A percentile compares a stretch with the other conserved stretches of the same genome.
phyloP scores from a whole-genome alignment of 2,113 vertebrate genomes.

The Columba janthina region DNA sequence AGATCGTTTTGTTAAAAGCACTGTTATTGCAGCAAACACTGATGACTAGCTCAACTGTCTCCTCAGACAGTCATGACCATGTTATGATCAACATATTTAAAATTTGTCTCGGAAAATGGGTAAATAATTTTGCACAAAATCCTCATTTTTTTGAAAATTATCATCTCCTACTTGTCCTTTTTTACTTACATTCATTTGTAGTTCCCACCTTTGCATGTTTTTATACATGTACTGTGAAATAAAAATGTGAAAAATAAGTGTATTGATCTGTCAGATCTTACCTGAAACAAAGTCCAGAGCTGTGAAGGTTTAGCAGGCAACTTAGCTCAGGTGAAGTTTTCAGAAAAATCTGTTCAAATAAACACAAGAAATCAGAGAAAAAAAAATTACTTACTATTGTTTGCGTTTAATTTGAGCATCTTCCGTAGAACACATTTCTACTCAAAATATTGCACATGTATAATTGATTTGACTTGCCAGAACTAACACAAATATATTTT shows the following conservation, averaged over 20 bases:
- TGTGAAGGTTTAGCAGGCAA: neutral
- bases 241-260: neutral
- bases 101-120: neutral
- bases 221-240: neutral
- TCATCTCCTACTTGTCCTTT: neutral
- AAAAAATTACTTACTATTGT: neutral
- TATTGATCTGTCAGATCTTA: neutral
- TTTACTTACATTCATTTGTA: neutral
- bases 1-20: neutral
- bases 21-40: neutral
- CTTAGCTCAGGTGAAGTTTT: neutral
- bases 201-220: neutral
- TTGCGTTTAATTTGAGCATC: neutral
- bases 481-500: slow-evolving; percentile 47
- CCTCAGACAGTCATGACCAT: neutral
- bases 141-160: neutral
- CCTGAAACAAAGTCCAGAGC: neutral
- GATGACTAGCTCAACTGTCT: neutral
- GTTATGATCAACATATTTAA: neutral
- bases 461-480: slow-evolving; percentile 15
- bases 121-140: neutral
- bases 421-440: neutral
- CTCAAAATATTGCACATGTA: neutral
- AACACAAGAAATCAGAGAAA: neutral
- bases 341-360: neutral